Percentiles rank a stretch among this genome's conserved stretches.
phyloP scores from a whole-genome alignment of 2,888 invertebrate genomes.

The Ochropleura plecta region DNA sequence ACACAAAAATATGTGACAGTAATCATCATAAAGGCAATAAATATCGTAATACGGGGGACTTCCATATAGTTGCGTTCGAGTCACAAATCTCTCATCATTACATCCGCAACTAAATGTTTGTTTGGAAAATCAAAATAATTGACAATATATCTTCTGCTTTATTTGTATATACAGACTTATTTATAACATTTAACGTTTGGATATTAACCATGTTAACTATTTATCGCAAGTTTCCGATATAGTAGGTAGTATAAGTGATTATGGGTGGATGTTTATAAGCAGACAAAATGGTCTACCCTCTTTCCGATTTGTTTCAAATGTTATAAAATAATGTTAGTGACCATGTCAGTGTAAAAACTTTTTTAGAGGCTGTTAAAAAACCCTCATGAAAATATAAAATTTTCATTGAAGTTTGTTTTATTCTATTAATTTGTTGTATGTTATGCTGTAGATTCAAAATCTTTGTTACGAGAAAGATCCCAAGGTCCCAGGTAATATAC shows the following conservation, averaged over 20 bases:
- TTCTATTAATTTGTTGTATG: not conserved
- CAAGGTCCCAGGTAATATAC: not conserved
- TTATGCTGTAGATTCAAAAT: not conserved
- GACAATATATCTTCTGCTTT: not conserved
- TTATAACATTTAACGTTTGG: too few relatives aligned
- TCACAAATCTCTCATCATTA: not conserved
- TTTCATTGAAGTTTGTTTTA: not conserved
- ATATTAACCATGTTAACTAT: too few relatives aligned
- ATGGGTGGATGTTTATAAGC: too few relatives aligned
- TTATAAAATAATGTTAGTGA: too few relatives aligned
- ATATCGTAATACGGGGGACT: not conserved
- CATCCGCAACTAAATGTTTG: not conserved
- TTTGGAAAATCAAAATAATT: constrained; percentile 3
- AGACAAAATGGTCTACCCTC: too few relatives aligned
- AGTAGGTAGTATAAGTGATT: too few relatives aligned
- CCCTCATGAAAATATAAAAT: not conserved
- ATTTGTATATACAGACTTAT: not conserved
- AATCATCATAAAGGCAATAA: not conserved
- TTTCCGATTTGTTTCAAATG: too few relatives aligned
- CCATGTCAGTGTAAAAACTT: too few relatives aligned
- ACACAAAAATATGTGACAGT: constrained; percentile 1
- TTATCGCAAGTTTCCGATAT: too few relatives aligned
- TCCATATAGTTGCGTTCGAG: not conserved
- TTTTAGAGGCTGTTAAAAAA: not conserved
- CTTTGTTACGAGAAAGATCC: not conserved